phyloP scores from a whole-genome alignment of 2,888 invertebrate genomes.

The Drosophila longiperda region DNA sequence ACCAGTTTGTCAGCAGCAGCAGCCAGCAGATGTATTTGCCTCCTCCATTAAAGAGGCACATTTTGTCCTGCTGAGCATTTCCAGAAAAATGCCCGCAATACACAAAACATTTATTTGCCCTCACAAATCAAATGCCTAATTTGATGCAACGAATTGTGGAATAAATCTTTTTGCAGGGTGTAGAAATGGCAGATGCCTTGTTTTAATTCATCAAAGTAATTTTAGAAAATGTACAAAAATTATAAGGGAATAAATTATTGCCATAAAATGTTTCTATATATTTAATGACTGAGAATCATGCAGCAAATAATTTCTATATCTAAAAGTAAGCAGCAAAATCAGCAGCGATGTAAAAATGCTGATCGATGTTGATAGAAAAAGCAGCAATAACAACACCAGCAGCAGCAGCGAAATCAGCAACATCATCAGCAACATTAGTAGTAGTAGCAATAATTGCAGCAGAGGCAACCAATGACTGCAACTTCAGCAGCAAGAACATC shows the following conservation, averaged over 20 bases:
- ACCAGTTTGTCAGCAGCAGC: conserved; percentile 66
- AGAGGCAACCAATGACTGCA: not conserved
- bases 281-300: not conserved
- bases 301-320: too few relatives aligned
- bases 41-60: conserved; percentile 13
- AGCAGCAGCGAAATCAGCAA: not conserved
- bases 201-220: not conserved
- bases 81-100: conserved; percentile 47
- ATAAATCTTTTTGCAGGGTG: conserved; percentile 17
- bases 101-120: conserved; percentile 28
- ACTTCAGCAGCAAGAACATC: not conserved
- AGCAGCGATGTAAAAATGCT: not conserved
- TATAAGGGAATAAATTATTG: not conserved
- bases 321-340: not conserved
- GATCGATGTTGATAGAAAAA: not conserved
- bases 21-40: conserved; percentile 63
- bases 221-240: not conserved
- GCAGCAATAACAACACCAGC: not conserved
- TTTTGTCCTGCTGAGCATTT: conserved; percentile 46
- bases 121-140: conserved; percentile 63
- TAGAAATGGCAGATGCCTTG: not conserved
- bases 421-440: not conserved
- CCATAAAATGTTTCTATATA: not conserved
- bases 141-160: conserved; percentile 51
- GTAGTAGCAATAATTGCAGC: not conserved